Evolutionary conservation across 2,113 vertebrate genomes (phyloP).

Genomic region (Scytalopus superciliaris): DNA sequence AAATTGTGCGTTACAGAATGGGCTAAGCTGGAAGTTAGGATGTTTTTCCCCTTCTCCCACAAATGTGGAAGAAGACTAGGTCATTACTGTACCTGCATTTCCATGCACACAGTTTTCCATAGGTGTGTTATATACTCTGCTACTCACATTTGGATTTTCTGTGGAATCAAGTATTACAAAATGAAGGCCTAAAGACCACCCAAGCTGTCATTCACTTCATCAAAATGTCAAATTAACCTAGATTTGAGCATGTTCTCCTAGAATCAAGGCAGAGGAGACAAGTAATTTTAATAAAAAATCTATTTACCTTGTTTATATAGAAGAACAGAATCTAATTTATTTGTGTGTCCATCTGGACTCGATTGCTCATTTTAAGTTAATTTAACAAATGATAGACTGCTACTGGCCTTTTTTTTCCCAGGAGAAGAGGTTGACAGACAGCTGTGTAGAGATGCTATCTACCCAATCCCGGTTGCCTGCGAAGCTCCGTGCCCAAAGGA

Average conservation of each 20-base stretch:
- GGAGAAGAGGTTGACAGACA: constrained; percentile 84
- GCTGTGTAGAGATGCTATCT: constrained; percentile 83
- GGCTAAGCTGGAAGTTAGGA: background rate
- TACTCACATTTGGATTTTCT: background rate
- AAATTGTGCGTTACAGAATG: background rate
- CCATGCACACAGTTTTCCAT: background rate
- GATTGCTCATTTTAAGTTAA: constrained; percentile 58
- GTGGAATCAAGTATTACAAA: background rate
- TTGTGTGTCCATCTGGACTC: constrained; percentile 53
- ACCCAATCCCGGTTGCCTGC: constrained; percentile 82
- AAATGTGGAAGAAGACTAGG: background rate
- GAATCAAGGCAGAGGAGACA: background rate
- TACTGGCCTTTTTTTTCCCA: constrained; percentile 69
- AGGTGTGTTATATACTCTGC: background rate
- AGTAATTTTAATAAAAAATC: constrained; percentile 42
- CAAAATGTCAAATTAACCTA: background rate
- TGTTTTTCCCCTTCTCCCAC: background rate
- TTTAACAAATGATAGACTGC: constrained; percentile 65
- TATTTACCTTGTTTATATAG: constrained; percentile 45
- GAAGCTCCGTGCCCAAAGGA: constrained; percentile 90
- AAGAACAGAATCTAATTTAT: constrained; percentile 60
- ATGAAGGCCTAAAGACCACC: background rate
- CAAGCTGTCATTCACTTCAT: background rate
- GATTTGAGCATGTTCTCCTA: background rate
- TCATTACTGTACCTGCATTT: background rate